phyloP scores from a whole-genome alignment of 2,797 vertebrate genomes.

The Malurus splendens region DNA sequence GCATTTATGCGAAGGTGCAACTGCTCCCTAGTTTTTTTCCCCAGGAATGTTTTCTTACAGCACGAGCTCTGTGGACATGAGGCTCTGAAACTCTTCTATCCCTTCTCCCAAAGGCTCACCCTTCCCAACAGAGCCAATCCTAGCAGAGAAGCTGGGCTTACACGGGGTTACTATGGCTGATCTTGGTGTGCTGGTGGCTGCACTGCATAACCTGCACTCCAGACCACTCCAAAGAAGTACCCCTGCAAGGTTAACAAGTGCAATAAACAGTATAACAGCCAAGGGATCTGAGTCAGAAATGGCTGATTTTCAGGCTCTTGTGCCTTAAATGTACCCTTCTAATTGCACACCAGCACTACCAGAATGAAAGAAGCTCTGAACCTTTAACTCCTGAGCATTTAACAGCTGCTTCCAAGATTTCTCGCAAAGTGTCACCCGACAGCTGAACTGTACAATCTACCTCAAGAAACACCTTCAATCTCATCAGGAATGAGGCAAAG shows the following conservation, averaged over 20 bases:
- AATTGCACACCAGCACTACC: not conserved
- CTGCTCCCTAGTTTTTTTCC: not conserved
- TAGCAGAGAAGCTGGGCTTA: not conserved
- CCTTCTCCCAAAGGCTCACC: not conserved
- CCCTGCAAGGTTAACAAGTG: not conserved
- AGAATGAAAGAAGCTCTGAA: not conserved
- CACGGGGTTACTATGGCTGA: not conserved
- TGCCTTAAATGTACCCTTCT: not conserved
- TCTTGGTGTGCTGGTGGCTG: not conserved
- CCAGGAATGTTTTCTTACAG: not conserved
- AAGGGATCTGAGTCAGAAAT: not conserved
- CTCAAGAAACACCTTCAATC: not conserved
- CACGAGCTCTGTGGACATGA: not conserved
- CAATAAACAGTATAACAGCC: not conserved
- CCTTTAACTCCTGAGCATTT: conserved; percentile 25
- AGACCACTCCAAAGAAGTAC: not conserved
- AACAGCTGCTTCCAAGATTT: not conserved
- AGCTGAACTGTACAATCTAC: not conserved
- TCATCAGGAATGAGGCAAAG: not conserved
- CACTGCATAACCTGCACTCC: not conserved
- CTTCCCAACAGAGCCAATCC: not conserved
- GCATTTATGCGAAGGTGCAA: not conserved
- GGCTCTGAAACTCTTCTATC: not conserved
- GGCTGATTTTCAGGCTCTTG: not conserved
- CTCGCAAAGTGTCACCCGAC: not conserved